Percentiles rank a stretch among this genome's conserved stretches.
These are phyloP conservation scores for Mimas tiliae DNA, from an alignment of 2,888 invertebrate species.

Conservation along the genomic window DNA sequence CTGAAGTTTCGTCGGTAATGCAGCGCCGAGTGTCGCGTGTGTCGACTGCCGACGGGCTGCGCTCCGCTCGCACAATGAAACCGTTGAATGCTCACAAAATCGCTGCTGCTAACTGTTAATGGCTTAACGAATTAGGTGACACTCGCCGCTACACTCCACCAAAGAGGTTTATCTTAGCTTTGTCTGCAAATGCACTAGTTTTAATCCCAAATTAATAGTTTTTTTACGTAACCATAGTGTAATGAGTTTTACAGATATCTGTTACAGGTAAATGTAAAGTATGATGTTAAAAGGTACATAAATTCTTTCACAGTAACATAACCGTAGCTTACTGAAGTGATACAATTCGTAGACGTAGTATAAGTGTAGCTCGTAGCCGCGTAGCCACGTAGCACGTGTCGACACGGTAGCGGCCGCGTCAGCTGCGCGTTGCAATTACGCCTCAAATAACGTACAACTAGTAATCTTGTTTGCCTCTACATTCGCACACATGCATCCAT, in stretches of 20 bases:
- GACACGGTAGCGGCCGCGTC: conserved; percentile 49
- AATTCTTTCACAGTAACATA: background rate
- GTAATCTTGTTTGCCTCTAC: conserved; percentile 56
- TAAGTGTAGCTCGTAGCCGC: conserved; percentile 36
- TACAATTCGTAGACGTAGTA: conserved; percentile 24
- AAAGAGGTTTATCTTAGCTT: conserved; percentile 24
- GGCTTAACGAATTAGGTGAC: conserved; percentile 31
- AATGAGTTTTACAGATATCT: no score
- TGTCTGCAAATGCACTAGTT: conserved; percentile 10
- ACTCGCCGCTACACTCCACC: conserved; percentile 20
- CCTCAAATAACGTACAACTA: conserved; percentile 62
- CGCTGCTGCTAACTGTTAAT: conserved; percentile 28
- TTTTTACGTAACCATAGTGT: no score
- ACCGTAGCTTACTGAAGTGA: background rate
- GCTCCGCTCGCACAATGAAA: conserved; percentile 25
- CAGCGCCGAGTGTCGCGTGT: conserved; percentile 22
- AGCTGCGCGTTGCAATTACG: conserved; percentile 72
- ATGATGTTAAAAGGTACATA: background rate
- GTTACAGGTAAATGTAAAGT: no score
- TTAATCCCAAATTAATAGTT: no score
- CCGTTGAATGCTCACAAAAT: conserved; percentile 28
- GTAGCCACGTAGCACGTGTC: conserved; percentile 54
- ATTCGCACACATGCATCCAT: conserved; percentile 34
- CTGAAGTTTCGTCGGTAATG: conserved; percentile 26
- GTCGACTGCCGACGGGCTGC: background rate